Base-by-base conservation (phyloP, 2,113 vertebrate species). In the Psilopsiagon aymara region DNA sequence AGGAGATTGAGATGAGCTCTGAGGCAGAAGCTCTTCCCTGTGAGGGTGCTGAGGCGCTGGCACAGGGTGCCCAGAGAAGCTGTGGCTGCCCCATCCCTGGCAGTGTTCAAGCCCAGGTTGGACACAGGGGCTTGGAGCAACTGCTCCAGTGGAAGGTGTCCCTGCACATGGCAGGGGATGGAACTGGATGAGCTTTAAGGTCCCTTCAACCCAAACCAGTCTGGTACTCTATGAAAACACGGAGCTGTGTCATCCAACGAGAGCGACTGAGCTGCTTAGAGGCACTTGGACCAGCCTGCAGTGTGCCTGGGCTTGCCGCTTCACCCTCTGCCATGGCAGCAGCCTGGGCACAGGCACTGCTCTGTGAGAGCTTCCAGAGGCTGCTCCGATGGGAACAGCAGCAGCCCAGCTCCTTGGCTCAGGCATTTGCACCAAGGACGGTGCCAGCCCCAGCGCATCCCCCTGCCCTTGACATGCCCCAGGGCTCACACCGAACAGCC, bases 241-340 rank as follows among this genome's bases (percentile, higher is more conserved):
- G n/a, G 21, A 20, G 74, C 41, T 35, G 57, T 3, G 41, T 17
- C 6, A 3, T 13, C 4, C 85, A 23, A 15, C 11, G 1, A 39
- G 41, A 55, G 7, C 1, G 0, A 37, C 70, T 2, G 13, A 47
- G 41, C 33, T 33, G 82, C 70, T 47, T 6, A 5, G 2, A 21
- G 60, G 27, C n/a, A 0, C 28, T 7, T 2, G 23, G 41, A 25
- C 12, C 47, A 33, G 27, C 52, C 14, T 27, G 27, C 4, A 1
- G 13, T 13, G 60, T 4, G 0, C 23, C 67, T 8, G 5, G 11
- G 3, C 20, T 27, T 27, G 7, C 7, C 1, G 24, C 27, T 52
- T 44, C 33, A 1, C 33, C 21, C 27, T 9, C 67, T 27, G 67
- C 7, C 9, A 4, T 4, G 14, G 39, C 64, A 6, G 64, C 37